Evolutionary conservation across 1,140 invertebrate genomes (phyloP).

Genomic region (Drosophila bocqueti): DNA sequence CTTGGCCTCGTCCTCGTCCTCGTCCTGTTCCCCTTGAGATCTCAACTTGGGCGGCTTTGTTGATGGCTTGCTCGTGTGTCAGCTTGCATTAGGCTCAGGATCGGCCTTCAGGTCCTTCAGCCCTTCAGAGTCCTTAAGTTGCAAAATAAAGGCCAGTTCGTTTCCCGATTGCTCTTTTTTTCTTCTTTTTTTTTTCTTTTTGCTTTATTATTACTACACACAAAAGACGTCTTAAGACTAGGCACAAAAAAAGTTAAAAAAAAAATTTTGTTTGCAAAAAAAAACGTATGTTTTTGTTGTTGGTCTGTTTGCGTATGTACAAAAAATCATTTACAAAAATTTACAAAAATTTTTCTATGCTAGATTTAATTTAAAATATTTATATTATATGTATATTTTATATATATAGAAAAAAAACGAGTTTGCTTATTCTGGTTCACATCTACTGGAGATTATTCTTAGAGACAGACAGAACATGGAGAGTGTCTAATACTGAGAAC

Average conservation of each 20-base stretch:
- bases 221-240: conserved; percentile 77
- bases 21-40: conserved; percentile 29
- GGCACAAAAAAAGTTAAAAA: conserved; percentile 63
- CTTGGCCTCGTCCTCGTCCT: conserved; percentile 14
- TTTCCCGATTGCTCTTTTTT: conserved; percentile 58
- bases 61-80: conserved; percentile 64
- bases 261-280: conserved; percentile 33
- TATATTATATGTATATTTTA: conserved; percentile 13
- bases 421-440: conserved; percentile 21
- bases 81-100: conserved; percentile 74
- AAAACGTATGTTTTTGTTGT: conserved; percentile 15
- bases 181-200: conserved; percentile 43
- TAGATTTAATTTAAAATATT: conserved; percentile 42
- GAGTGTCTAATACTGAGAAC: conserved; percentile 34
- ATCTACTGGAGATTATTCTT: conserved; percentile 26
- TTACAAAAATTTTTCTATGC: conserved; percentile 62
- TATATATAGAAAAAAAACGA: conserved; percentile 13
- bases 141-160: conserved; percentile 46
- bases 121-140: conserved; percentile 28
- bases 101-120: conserved; percentile 17
- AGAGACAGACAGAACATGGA: conserved; percentile 28
- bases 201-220: conserved; percentile 69
- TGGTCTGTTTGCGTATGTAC: conserved; percentile 60
- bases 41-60: conserved; percentile 9
- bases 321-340: conserved; percentile 80